phyloP scores from a whole-genome alignment of 2,113 vertebrate species.

The Indri indri region DNA sequence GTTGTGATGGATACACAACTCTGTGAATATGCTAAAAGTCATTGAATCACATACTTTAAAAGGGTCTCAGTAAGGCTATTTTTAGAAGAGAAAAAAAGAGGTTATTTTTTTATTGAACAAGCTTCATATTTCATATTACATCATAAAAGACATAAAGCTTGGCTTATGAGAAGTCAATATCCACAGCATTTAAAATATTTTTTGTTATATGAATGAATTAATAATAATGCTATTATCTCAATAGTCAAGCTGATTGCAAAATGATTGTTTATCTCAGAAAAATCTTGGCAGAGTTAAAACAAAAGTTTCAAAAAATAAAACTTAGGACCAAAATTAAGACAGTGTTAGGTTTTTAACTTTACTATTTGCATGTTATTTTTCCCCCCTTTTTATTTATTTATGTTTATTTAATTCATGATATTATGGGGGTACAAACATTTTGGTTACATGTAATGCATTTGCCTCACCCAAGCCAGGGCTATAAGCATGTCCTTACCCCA shows the following conservation, averaged over 20 bases:
- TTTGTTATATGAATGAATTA: constrained; percentile 1
- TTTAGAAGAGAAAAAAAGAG: not conserved
- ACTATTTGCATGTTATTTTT: not conserved
- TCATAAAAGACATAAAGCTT: not conserved
- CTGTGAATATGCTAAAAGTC: too few relatives aligned
- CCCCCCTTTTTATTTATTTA: too few relatives aligned
- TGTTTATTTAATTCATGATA: too few relatives aligned
- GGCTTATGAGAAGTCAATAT: constrained; percentile 15
- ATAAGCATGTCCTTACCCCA: too few relatives aligned
- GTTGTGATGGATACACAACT: too few relatives aligned
- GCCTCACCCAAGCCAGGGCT: too few relatives aligned
- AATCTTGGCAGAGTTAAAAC: not conserved
- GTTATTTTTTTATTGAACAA: not conserved
- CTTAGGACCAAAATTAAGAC: not conserved
- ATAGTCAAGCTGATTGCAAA: not conserved
- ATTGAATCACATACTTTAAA: too few relatives aligned
- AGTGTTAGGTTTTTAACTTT: not conserved
- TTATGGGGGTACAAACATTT: too few relatives aligned
- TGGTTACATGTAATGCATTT: too few relatives aligned
- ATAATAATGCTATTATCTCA: not conserved
- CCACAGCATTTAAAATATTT: not conserved
- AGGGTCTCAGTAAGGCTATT: too few relatives aligned
- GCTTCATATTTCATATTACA: not conserved
- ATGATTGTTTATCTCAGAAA: not conserved
- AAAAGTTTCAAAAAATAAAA: not conserved